Percentiles rank a stretch among this genome's conserved stretches.
These are phyloP conservation scores for Boloria selene DNA, from an alignment of 2,888 invertebrate genomes.

Conservation along the genomic window DNA sequence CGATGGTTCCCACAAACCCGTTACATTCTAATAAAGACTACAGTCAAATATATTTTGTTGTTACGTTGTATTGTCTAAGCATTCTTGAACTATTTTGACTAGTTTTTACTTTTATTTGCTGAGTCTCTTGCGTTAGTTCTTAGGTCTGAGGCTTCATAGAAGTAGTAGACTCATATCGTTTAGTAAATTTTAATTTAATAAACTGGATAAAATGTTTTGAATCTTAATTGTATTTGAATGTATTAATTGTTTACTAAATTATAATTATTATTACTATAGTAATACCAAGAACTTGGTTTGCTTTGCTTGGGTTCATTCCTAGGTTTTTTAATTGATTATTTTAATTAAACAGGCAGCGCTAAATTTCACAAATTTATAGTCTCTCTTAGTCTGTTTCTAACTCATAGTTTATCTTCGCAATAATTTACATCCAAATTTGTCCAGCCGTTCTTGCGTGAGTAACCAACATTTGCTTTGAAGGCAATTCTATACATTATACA, in stretches of 20 bases:
- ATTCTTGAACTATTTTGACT: not conserved
- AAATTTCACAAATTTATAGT: too few relatives aligned
- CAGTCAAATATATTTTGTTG: slow-evolving; percentile 27
- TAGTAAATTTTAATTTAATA: too few relatives aligned
- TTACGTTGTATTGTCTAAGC: slow-evolving; percentile 6
- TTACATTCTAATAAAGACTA: slow-evolving; percentile 37
- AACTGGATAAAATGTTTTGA: too few relatives aligned
- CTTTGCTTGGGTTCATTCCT: too few relatives aligned
- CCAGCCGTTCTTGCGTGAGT: not conserved
- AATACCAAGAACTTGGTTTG: too few relatives aligned
- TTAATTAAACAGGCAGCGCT: too few relatives aligned
- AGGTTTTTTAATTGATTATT: too few relatives aligned
- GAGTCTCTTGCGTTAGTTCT: too few relatives aligned
- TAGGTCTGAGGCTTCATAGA: too few relatives aligned
- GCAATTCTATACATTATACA: not conserved
- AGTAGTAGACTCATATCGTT: too few relatives aligned
- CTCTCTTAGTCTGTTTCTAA: too few relatives aligned
- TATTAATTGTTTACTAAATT: not conserved
- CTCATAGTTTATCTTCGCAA: not conserved
- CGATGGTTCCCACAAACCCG: slow-evolving; percentile 67
- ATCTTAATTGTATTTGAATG: not conserved
- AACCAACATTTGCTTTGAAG: not conserved
- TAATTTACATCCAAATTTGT: not conserved
- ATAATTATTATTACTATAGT: not conserved
- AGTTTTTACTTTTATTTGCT: not conserved